phyloP scores from a whole-genome alignment of 1,140 invertebrate species.

The Heliconius congener region DNA sequence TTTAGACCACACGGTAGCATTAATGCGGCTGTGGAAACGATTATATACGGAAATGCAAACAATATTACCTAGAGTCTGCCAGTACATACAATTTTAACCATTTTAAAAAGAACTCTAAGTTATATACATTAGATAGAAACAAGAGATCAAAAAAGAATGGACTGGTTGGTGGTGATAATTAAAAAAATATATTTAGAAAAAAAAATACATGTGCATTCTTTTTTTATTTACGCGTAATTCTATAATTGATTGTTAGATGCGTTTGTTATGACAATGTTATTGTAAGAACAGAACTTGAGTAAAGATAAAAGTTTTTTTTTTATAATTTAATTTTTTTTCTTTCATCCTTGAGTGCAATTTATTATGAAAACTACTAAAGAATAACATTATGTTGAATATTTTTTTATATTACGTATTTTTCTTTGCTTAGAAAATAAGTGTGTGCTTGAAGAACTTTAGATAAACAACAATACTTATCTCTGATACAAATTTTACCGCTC shows the following conservation, averaged over 20 bases:
- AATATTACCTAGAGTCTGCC: conserved; percentile 24
- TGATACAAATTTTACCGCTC: no score
- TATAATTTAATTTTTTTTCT: background rate
- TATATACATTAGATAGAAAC: background rate
- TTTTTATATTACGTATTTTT: background rate
- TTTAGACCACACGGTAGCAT: conserved; percentile 63
- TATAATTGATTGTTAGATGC: background rate
- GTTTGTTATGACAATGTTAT: background rate
- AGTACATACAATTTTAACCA: background rate
- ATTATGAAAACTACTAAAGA: background rate
- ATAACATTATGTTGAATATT: background rate
- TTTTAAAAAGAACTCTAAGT: background rate
- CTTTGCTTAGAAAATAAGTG: no score
- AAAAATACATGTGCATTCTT: background rate
- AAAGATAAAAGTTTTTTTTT: background rate
- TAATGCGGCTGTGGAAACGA: conserved; percentile 50
- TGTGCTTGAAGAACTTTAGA: no score
- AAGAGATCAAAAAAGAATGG: background rate
- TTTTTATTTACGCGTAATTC: background rate
- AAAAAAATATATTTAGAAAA: background rate
- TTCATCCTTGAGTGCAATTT: background rate
- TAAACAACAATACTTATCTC: no score
- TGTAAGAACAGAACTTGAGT: background rate
- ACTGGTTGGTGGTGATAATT: background rate
- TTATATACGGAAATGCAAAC: conserved; percentile 43